Percentiles rank a stretch among this genome's conserved stretches.
These are phyloP conservation scores for Rhinatrema bivittatum DNA, from an alignment of 2,797 vertebrate genomes.

Conservation along the genomic window DNA sequence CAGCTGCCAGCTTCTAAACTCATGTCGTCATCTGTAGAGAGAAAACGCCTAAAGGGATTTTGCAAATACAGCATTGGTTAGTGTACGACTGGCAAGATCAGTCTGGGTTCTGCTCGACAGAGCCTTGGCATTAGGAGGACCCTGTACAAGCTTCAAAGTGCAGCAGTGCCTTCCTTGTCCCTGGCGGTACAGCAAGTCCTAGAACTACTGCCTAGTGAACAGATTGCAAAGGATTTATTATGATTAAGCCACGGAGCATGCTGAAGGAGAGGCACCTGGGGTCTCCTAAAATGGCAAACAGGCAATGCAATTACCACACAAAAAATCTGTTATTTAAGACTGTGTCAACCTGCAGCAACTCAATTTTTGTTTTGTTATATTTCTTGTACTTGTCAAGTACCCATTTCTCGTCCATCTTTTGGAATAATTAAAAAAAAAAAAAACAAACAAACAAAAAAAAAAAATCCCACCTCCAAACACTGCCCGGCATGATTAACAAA, in stretches of 20 bases:
- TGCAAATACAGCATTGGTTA: too few relatives aligned
- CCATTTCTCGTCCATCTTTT: rapidly evolving
- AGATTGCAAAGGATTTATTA: background rate
- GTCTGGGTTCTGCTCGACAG: background rate
- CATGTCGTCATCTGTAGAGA: too few relatives aligned
- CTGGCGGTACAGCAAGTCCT: conserved; percentile 23
- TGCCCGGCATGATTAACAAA: too few relatives aligned
- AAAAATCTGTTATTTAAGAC: background rate
- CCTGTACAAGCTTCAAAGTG: conserved; percentile 5
- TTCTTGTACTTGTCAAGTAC: background rate
- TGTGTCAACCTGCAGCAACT: rapidly evolving
- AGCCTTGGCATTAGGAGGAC: conserved; percentile 4
- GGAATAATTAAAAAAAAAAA: too few relatives aligned
- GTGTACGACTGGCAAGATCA: too few relatives aligned
- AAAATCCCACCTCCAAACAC: too few relatives aligned
- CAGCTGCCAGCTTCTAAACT: too few relatives aligned
- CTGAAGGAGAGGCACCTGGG: background rate
- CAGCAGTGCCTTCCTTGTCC: background rate
- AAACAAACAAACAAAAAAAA: too few relatives aligned
- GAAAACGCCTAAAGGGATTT: too few relatives aligned
- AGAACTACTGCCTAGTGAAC: rapidly evolving
- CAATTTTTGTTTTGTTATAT: background rate
- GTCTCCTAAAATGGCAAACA: background rate
- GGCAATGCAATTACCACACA: background rate
- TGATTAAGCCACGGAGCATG: background rate